These are phyloP conservation scores for Camelus bactrianus DNA, from an alignment of 2,113 vertebrate genomes.

Conservation along the genomic window DNA sequence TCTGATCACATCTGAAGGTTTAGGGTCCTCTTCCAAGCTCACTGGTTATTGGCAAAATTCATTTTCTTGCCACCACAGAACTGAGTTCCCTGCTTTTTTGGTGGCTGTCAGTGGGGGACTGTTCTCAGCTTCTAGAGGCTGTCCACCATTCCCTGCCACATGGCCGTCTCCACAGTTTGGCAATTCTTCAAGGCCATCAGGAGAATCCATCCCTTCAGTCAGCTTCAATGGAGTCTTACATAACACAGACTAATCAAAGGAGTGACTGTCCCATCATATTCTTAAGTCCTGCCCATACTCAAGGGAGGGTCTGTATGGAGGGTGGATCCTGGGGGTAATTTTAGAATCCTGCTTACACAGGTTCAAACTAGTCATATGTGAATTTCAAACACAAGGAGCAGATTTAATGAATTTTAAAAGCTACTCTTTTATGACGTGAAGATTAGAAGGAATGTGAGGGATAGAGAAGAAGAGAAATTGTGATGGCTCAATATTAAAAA, in stretches of 20 bases:
- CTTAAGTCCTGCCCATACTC: background rate
- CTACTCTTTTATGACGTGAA: background rate
- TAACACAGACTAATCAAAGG: background rate
- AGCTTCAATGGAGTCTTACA: background rate
- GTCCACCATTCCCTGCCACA: background rate
- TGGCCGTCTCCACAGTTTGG: background rate
- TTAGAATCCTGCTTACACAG: background rate
- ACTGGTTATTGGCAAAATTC: background rate
- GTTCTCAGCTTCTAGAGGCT: background rate
- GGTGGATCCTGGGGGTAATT: background rate
- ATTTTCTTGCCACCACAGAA: background rate
- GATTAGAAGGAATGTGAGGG: background rate
- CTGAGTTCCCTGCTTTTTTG: background rate
- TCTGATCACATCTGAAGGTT: background rate
- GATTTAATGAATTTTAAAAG: constrained; percentile 6
- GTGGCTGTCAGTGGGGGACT: background rate
- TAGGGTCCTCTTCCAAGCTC: background rate
- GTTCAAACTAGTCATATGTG: background rate
- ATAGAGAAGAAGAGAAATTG: background rate
- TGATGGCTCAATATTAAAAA: background rate
- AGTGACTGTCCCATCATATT: background rate
- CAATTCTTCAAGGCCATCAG: background rate
- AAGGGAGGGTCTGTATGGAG: background rate
- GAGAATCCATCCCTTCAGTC: background rate
- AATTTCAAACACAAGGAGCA: background rate